These are phyloP conservation scores for Cremastinae sp. DNA, from an alignment of 2,888 invertebrate genomes.

Conservation along the genomic window DNA sequence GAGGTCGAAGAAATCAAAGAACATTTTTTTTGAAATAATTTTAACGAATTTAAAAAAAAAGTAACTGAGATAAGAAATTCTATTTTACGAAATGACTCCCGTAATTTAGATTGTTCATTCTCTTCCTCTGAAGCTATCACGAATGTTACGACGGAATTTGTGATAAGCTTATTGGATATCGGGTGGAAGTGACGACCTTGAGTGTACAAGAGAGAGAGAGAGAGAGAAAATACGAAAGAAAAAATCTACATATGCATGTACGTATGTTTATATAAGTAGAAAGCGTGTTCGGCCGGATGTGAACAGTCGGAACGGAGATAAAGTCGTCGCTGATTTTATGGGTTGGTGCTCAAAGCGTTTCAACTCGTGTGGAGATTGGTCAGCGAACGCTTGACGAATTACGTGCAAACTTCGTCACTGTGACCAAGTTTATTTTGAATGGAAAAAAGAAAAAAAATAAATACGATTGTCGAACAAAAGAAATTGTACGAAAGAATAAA, in stretches of 20 bases:
- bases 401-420: conserved; percentile 20
- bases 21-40: too few relatives aligned
- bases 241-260: conserved; percentile 6
- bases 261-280: conserved; percentile 25
- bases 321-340: conserved; percentile 54
- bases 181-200: conserved; percentile 50
- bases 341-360: conserved; percentile 26
- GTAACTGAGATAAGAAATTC: too few relatives aligned
- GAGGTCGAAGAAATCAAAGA: too few relatives aligned
- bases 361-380: conserved; percentile 9
- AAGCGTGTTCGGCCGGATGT: conserved; percentile 55
- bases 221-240: conserved; percentile 12
- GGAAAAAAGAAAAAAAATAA: neutral
- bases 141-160: conserved; percentile 38
- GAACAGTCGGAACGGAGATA: conserved; percentile 52
- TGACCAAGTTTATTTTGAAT: conserved; percentile 7
- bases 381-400: conserved; percentile 35
- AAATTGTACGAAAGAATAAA: neutral
- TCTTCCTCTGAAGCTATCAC: conserved; percentile 24
- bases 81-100: neutral
- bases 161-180: conserved; percentile 47
- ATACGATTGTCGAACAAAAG: neutral
- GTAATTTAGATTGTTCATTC: conserved; percentile 27
- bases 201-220: neutral
- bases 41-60: too few relatives aligned